These are phyloP conservation scores for Tauraco hartlaubi DNA, from an alignment of 2,797 vertebrate genomes.

Conservation along the genomic window DNA sequence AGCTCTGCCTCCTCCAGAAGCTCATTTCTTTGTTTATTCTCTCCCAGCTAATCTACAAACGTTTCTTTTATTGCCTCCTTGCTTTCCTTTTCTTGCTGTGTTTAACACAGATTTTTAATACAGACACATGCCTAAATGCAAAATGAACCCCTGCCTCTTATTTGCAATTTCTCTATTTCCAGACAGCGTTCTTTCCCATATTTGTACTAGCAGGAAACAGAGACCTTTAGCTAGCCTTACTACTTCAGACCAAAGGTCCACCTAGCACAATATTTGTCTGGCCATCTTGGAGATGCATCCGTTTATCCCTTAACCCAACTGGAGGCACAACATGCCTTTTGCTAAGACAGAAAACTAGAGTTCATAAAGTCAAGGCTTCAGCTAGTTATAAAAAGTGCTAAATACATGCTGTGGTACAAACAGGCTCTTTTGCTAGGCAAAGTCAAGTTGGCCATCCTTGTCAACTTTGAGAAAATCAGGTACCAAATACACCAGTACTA, in stretches of 20 bases:
- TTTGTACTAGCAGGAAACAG: not conserved
- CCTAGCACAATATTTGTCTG: not conserved
- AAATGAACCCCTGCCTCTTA: not conserved
- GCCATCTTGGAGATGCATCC: not conserved
- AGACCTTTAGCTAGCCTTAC: not conserved
- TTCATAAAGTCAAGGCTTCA: not conserved
- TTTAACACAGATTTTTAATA: not conserved
- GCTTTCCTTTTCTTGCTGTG: not conserved
- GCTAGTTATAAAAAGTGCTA: not conserved
- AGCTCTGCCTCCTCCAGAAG: not conserved
- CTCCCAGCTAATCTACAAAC: not conserved
- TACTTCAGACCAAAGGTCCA: conserved; percentile 11
- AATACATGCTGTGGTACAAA: not conserved
- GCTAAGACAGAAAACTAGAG: not conserved
- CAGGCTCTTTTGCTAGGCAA: not conserved
- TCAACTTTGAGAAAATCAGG: not conserved
- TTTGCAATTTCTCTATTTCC: not conserved
- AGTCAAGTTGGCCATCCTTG: not conserved
- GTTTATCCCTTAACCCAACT: not conserved
- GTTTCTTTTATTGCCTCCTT: not conserved
- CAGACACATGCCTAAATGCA: not conserved
- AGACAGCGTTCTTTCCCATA: not conserved
- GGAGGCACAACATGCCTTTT: not conserved
- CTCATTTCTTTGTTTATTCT: conserved; percentile 17
- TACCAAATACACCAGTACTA: not conserved